Conservation (phyloP, 2,113 vertebrate species). For the Erinaceus europaeus region DNA sequence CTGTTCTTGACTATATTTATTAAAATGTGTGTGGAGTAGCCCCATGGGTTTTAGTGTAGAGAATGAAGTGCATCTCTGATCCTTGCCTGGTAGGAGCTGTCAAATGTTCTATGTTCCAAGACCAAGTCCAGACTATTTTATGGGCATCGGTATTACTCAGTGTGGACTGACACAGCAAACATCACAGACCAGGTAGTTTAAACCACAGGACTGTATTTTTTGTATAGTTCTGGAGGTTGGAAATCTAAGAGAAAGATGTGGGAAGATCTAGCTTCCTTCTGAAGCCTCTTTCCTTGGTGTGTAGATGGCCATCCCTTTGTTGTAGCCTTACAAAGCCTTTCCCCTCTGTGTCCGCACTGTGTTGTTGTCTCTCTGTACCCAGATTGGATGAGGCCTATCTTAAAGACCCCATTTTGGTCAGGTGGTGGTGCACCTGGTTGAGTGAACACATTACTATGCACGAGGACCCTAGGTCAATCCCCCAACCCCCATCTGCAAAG, state of each 20-base stretch:
- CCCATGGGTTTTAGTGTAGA: neutral
- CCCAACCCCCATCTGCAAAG: no score
- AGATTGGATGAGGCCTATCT: neutral
- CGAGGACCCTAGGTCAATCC: no score
- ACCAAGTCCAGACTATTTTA: neutral
- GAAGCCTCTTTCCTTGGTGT: neutral
- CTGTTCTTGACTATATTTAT: neutral
- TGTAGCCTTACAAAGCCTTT: neutral
- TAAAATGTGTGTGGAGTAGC: neutral
- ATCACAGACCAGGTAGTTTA: neutral
- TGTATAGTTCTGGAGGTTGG: neutral
- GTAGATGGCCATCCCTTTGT: neutral
- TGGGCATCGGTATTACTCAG: neutral
- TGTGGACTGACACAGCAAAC: neutral
- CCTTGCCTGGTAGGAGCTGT: neutral
- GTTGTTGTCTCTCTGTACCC: neutral
- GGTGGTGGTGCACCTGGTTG: no score
- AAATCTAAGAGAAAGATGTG: neutral
- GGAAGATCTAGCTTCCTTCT: neutral
- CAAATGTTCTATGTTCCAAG: no score
- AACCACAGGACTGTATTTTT: neutral
- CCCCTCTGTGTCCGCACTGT: no score
- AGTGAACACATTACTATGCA: no score
- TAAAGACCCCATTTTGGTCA: neutral
- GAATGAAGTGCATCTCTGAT: neutral